Evolutionary conservation across 2,888 invertebrate species (phyloP), one percentile per base, ranked within the genome.

Genomic region (Rhaphigaster nebulosa): DNA sequence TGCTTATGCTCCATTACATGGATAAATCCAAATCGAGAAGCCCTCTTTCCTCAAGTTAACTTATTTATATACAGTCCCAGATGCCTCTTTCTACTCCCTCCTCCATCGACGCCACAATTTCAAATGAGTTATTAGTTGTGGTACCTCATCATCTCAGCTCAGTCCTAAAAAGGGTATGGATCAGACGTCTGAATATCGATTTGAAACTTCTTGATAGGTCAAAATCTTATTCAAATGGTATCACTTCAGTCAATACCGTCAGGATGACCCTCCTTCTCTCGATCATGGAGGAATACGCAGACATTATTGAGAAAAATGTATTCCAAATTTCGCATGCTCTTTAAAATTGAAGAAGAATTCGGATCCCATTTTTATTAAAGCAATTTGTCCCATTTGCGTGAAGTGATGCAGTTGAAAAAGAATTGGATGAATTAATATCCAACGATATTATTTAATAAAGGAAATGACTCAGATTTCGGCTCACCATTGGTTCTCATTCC

Each of bases 261-360:
- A 65, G 13, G n/a, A n/a, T 10, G 26, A 65, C 65, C 29, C 29
- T 26, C 29, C 12, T n/a, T n/a, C n/a, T n/a, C 1, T 12, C 29
- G 8, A 65, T n/a, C 65, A 65, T 65, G 65, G 65, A 65, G 65
- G 65, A 65, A 65, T 65, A 65, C 18, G 65, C 65, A n/a, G 65
- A 65, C 26, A 65, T 65, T 65, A 23, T 65, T 65, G 6, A 65
- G 12, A 1, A 5, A 1, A 65, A 65, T 65, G 29, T 29, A 26
- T 65, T 65, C 65, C n/a, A n/a, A 65, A 65, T 65, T n/a, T 65
- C 12, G 26, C 3, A 23, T 65, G 29, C 18, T 65, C 65, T 1
- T 65, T 65, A 26, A 65, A 65, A 65, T 12, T 12, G 8, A 65
- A n/a, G 65, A 26, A 52, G 15, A 13, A 65, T 13, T 6, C n/a